Base-by-base conservation (phyloP, 2,888 invertebrate genomes). In the Sthenelais limicola region DNA sequence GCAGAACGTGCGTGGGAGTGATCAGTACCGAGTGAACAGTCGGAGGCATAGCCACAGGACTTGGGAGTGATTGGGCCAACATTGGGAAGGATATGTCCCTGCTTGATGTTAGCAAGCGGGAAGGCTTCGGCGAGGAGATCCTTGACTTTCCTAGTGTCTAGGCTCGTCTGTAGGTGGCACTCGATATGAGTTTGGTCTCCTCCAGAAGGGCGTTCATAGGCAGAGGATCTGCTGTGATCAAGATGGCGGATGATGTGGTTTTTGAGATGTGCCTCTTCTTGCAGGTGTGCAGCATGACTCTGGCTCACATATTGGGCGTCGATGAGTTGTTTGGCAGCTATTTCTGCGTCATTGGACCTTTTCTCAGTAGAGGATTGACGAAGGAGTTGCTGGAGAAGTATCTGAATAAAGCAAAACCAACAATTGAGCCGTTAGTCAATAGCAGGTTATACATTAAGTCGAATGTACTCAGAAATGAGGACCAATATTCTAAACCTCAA, bases 281-380 rank as follows among this genome's bases (percentile, higher is more conserved):
- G 24, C 9, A n/a, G 38, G 21, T 38, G 35, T 56, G 56, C 56
- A 21, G 21, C 38, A 32, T 28, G 28, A 35, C 43, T 43, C 62
- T 62, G 38, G 9, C 9, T 24, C 24, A 26, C 38, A 24, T 62
- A 62, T 26, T 35, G 9, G n/a, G n/a, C 38, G 15, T 62, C 2
- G 62, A 62, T 62, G 38, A 62, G 62, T 26, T 62, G 35, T 28
- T 62, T 62, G 18, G 62, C 62, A 5, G 62, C 62, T 5, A 12
- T 38, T 43, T 62, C 62, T 1, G 62, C 62, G 26, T 62, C 62
- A 12, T 21, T 15, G 38, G 9, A 24, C 33, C 62, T 35, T 15
- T 15, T 24, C 3, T 1, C 43, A 24, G 35, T 43, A 9, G 1
- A 26, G 7, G 62, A 62, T n/a, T 35, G 38, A 9, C 38, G 9